Evolutionary conservation across 2,113 vertebrate species (phyloP).

Genomic region (Lepisosteus osseus): DNA sequence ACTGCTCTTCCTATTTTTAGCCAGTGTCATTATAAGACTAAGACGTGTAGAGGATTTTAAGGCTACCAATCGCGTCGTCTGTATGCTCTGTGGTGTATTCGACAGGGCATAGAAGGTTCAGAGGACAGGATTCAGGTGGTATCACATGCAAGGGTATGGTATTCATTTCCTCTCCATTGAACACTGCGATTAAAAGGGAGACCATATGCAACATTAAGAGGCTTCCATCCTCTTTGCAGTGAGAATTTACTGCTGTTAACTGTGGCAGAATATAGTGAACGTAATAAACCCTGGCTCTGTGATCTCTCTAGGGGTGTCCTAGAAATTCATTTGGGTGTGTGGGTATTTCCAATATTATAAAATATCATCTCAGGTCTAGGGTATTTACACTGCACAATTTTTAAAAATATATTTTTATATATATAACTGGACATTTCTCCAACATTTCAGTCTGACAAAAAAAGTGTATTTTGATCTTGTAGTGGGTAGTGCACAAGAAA

Average conservation of each 20-base stretch:
- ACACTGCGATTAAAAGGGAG: not conserved
- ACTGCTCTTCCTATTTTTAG: conserved; percentile 2
- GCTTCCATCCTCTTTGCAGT: not conserved
- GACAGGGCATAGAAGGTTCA: not conserved
- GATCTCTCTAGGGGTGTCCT: not conserved
- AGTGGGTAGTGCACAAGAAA: too few relatives aligned
- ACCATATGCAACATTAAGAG: conserved; percentile 3
- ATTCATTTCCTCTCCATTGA: not conserved
- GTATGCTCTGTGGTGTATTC: not conserved
- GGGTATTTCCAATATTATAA: not conserved
- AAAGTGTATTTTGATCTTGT: too few relatives aligned
- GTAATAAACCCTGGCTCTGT: not conserved
- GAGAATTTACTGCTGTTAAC: not conserved
- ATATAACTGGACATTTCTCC: not conserved
- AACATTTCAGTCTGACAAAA: not conserved
- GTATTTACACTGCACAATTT: too few relatives aligned
- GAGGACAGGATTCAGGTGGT: not conserved
- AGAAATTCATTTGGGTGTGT: not conserved
- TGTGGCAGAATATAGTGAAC: not conserved
- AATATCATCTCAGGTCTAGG: too few relatives aligned
- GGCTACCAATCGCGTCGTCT: too few relatives aligned
- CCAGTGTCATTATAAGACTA: too few relatives aligned
- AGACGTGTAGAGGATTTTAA: too few relatives aligned
- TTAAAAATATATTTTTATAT: not conserved
- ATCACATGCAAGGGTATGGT: not conserved